These are phyloP conservation scores for Buathra laborator DNA, from an alignment of 2,888 invertebrate genomes.

Conservation along the genomic window DNA sequence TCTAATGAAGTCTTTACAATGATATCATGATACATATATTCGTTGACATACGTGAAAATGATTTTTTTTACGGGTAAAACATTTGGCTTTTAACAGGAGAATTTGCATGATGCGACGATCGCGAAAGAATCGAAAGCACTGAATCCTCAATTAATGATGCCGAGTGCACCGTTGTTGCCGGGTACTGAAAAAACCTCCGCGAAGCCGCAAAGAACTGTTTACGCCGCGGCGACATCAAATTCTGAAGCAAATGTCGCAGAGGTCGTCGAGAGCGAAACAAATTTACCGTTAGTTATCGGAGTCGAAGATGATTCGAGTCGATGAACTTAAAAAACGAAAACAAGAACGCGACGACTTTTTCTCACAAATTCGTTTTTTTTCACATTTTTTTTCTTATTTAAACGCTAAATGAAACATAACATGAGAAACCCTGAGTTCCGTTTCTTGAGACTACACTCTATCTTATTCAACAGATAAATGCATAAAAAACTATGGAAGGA, in stretches of 20 bases:
- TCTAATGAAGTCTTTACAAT: constrained; percentile 24
- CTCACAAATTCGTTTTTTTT: neutral
- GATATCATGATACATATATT: neutral
- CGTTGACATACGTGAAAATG: neutral
- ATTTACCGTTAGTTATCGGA: constrained; percentile 8
- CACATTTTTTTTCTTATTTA: neutral
- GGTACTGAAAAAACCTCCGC: constrained; percentile 29
- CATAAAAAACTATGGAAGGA: constrained; percentile 58
- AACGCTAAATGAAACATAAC: constrained; percentile 1
- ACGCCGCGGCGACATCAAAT: constrained; percentile 13
- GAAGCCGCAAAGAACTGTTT: constrained; percentile 23
- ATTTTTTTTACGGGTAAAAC: constrained; percentile 5
- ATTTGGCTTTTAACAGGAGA: constrained; percentile 40
- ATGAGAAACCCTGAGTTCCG: constrained; percentile 24
- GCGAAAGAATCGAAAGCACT: constrained; percentile 46
- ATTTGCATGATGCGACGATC: constrained; percentile 38
- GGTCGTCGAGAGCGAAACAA: constrained; percentile 15
- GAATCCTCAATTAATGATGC: constrained; percentile 43
- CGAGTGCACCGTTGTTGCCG: constrained; percentile 48
- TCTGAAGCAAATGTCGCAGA: constrained; percentile 19
- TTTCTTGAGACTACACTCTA: constrained; percentile 1
- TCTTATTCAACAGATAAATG: constrained; percentile 63
- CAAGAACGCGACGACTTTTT: neutral
- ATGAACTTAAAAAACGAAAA: constrained; percentile 1
- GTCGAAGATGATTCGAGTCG: constrained; percentile 5